Base-by-base conservation (phyloP, 2,113 vertebrate species). In the Myxocyprinus asiaticus region DNA sequence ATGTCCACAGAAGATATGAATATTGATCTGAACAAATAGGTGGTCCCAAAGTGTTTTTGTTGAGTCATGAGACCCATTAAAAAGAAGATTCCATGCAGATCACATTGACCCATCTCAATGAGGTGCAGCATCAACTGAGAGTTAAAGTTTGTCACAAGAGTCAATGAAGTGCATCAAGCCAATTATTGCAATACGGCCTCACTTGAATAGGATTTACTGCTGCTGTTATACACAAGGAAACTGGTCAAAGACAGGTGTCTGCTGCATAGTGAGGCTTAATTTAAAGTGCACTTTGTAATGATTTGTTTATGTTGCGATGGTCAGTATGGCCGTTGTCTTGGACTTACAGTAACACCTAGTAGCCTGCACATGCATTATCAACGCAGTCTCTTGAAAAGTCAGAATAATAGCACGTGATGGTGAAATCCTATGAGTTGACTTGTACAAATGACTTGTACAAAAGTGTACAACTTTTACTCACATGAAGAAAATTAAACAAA, bases 201-300 rank as follows among this genome's bases (percentile, higher is more conserved):
- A 47, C 43, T 72, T 72, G 58, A 72, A 59, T n/a, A 59, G 55
- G 70, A 59, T 72, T 72, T 72, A 44, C 70, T 58, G 33, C 33
- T 42, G 22, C 17, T 15, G 22, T 4, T 4, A 3, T 45, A 72
- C 8, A 56, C 69, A 71, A 15, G 17, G 15, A 9, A 15, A 45
- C 43, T 56, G 42, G 7, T 56, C 43, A 17, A 12, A 43, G 22
- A 10, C 42, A 71, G 6, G 45, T 72, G 56, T 15, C 7, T 50
- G 42, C 55, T 44, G 70, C 70, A 59, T 15, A 59, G n/a, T 7
- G 5, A 72, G 43, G 12, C 22, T 33, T 33, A 1, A 33, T 33
- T 33, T 33, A 1, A 33, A 33, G 22, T 33, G 22, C 22, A 33
- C 22, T 33, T 33, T 33, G 22, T 33, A 33, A 33, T 33, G 1